Evolutionary conservation across 2,888 invertebrate genomes (phyloP), one percentile per base, ranked within the genome.

Genomic region (Ormyrus rosae): DNA sequence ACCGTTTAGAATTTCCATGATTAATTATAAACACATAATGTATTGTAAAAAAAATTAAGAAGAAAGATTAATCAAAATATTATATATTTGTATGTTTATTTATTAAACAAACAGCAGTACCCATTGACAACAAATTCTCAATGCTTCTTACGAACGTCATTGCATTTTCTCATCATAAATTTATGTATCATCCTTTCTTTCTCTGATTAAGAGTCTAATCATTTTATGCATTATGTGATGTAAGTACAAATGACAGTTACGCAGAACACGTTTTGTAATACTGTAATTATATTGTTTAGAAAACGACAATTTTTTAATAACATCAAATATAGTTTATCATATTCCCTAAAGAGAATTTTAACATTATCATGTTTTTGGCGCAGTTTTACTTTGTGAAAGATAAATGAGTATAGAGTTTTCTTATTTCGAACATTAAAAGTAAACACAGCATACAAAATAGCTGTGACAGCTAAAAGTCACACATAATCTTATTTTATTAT

Each of bases 391-490:
- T 70, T 60, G 8, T 19, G 13, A 60, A 60, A 70, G 19, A 6
- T 50, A 58, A 48, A 50, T 10, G 2, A 68, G 13, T 45, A 56
- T 13, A 64, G 5, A 19, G 50, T 34, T 53, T 53, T 11, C 50
- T 48, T 70, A 50, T 60, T 19, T 70, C 45, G 19, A 58, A 70
- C 70, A 70, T 50, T 19, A 10, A 70, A 70, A 60, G 60, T 19
- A 19, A 19, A 19, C 60, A 68, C 34, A 55, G 19, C 19, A 13
- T 68, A 10, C n/a, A 65, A 65, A 51, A 65, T 51, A 65, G 2
- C 46, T 45, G 19, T 61, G 5, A 51, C 51, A 65, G 6, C 9
- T 51, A 65, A 6, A 51, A 13, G 51, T 65, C 11, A 65, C 13
- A 48, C 13, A 48, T n/a, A 64, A 64, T 64, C 11, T 65, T 46